Evolutionary conservation across 2,888 invertebrate genomes (phyloP).

Genomic region (Chymomyza amoena): DNA sequence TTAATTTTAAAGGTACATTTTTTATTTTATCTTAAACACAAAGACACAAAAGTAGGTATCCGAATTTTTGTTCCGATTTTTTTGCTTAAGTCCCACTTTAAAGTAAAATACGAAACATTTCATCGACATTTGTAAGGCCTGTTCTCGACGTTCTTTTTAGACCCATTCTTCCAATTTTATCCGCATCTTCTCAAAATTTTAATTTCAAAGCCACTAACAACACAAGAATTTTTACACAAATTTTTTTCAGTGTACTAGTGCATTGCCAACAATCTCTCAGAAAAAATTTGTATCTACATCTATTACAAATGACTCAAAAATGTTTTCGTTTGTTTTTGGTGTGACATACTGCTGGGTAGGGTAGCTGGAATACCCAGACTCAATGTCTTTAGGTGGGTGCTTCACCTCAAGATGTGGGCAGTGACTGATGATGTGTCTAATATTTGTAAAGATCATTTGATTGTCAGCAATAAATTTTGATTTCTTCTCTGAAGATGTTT

Average conservation of each 20-base stretch:
- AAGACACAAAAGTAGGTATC: no score
- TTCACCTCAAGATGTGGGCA: neutral
- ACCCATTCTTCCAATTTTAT: no score
- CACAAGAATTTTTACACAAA: no score
- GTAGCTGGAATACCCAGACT: neutral
- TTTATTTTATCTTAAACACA: no score
- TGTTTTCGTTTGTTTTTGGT: neutral
- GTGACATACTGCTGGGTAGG: neutral
- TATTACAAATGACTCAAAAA: conserved; percentile 56
- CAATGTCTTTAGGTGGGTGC: neutral
- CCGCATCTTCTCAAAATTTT: no score
- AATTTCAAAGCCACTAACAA: no score
- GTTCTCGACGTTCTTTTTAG: no score
- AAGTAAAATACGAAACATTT: no score
- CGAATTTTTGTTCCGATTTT: no score
- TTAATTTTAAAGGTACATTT: no score
- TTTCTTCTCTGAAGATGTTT: neutral
- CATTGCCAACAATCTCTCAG: conserved; percentile 23
- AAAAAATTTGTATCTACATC: conserved; percentile 40
- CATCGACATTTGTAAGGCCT: no score
- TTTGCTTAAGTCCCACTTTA: no score
- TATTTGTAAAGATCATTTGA: neutral
- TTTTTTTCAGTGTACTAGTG: neutral
- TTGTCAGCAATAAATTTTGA: neutral
- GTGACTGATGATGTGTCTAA: neutral